Conservation (phyloP, 2,888 invertebrate species). For the Cylindroiulus punctatus region DNA sequence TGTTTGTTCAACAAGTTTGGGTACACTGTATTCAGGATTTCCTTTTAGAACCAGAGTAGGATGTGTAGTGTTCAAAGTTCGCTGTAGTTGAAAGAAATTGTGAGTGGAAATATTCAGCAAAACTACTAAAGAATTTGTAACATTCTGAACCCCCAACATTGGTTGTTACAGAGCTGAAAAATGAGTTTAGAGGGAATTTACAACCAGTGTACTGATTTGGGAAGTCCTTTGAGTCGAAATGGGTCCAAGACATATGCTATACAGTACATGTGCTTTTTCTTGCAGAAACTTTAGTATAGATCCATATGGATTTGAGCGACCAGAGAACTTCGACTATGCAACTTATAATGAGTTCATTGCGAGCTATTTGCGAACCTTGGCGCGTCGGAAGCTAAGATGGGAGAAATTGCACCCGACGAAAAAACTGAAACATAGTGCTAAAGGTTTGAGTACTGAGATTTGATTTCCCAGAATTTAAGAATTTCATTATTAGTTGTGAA, state of each 20-base stretch:
- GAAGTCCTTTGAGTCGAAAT: no score
- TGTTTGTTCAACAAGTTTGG: no score
- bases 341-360: constrained; percentile 53
- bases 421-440: constrained; percentile 50
- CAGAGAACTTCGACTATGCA: constrained; percentile 53
- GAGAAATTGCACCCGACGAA: constrained; percentile 49
- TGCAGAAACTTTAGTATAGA: constrained; percentile 25
- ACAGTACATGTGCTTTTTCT: neutral
- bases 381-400: constrained; percentile 52
- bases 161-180: no score
- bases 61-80: neutral
- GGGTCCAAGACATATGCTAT: neutral
- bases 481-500: neutral
- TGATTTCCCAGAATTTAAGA: neutral
- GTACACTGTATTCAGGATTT: neutral
- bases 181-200: no score
- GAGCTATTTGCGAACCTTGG: constrained; percentile 52
- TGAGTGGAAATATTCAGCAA: neutral
- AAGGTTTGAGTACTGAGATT: neutral
- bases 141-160: no score
- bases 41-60: neutral
- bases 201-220: no score
- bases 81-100: neutral
- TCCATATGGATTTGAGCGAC: constrained; percentile 57
- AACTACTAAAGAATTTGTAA: no score